Evolutionary conservation across 2,113 vertebrate genomes (phyloP).

Genomic region (Petromus typicus): DNA sequence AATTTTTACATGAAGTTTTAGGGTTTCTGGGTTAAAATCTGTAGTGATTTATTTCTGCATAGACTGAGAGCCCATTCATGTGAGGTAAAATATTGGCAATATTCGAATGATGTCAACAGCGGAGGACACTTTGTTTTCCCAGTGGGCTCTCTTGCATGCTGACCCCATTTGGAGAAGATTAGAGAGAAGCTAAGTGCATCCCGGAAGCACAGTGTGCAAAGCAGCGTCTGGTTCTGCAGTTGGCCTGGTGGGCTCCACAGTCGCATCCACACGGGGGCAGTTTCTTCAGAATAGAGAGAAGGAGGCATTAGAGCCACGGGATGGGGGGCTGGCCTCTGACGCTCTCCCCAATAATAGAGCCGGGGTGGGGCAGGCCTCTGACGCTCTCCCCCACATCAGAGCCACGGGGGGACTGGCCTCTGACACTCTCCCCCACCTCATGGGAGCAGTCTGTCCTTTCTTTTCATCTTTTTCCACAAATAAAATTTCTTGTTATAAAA

Average conservation of each 20-base stretch:
- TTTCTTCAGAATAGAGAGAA: background rate
- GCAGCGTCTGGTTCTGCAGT: background rate
- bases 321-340: too few relatives aligned
- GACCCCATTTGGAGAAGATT: background rate
- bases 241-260: background rate
- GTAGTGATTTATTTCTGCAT: background rate
- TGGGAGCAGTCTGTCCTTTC: too few relatives aligned
- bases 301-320: background rate
- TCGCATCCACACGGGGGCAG: background rate
- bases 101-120: conserved; percentile 39
- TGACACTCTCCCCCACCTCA: too few relatives aligned
- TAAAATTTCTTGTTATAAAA: too few relatives aligned
- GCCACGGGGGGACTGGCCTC: too few relatives aligned
- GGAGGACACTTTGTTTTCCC: background rate
- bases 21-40: background rate
- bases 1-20: background rate
- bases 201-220: background rate
- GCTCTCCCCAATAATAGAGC: too few relatives aligned
- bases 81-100: background rate
- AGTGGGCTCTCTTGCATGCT: background rate
- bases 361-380: too few relatives aligned
- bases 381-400: too few relatives aligned
- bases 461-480: too few relatives aligned
- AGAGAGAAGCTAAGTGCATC: background rate
- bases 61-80: background rate